Base-by-base conservation (phyloP, 2,888 invertebrate genomes). In the Drosophila multiciliata region DNA sequence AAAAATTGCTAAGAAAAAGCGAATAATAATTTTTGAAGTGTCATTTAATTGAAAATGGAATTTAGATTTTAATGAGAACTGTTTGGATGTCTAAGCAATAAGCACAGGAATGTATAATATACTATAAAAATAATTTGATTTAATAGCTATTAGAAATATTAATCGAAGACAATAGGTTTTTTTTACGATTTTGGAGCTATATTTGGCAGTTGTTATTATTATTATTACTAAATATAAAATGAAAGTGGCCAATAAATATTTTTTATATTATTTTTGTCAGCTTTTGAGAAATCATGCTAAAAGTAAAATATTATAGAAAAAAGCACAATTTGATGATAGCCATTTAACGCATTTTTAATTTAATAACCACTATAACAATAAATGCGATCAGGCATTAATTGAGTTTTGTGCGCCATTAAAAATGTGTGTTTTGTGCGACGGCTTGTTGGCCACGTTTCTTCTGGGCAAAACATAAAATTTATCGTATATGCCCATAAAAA, bases 401-500 rank as follows among this genome's bases (percentile, higher is more conserved):
- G 76, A 8, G 45, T 45, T 45, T 45, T 66, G 75, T 48, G 23
- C 32, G 68, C 73, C 80, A 73, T 86, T 86, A 77, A 76, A 65
- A 68, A 29, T 29, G 29, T 23, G 70, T 63, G 53, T 75, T 73
- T 77, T 60, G 57, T 26, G 58, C 29, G 38, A 52, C 33, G 62
- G 36, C 70, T 70, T 59, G 54, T 60, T 65, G 29, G 29, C n/a
- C 62, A 35, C 49, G 33, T 66, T 65, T 66, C 66, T 70, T 75
- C 63, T 48, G 70, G 66, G 33, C 77, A 75, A 82, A 77, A 71
- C 76, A 83, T 80, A 55, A 82, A 80, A 84, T 84, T 80, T 81
- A 83, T 83, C 79, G 73, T 75, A 66, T 72, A 73, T 73, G 68
- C 40, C 62, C 77, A 81, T 85, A 85, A 74, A 85, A 81, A 75